These are phyloP conservation scores for Meloidogyne chitwoodi DNA, from an alignment of 1,140 invertebrate species.

Conservation along the genomic window DNA sequence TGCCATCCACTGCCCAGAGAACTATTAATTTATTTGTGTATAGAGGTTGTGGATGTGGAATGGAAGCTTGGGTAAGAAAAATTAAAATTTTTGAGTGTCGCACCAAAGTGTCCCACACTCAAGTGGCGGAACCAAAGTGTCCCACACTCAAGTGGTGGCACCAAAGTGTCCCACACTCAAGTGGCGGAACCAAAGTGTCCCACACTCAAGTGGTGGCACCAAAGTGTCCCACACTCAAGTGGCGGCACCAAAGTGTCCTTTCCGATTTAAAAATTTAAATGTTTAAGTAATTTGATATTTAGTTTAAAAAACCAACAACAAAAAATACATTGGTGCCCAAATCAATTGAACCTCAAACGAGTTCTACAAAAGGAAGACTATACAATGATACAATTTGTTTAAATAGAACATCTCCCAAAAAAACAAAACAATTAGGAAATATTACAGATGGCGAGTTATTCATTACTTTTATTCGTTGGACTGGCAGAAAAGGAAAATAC, in stretches of 20 bases:
- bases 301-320: neutral
- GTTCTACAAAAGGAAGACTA: neutral
- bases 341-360: neutral
- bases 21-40: neutral
- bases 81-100: no score
- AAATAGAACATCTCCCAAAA: neutral
- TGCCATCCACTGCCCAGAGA: neutral
- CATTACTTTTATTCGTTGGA: neutral
- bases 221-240: no score
- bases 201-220: no score
- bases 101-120: no score
- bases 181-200: no score
- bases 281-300: no score
- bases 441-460: neutral
- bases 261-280: no score
- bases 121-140: no score
- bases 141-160: no score
- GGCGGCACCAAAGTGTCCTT: no score
- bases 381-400: neutral
- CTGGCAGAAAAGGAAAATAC: neutral
- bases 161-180: no score
- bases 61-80: constrained; percentile 7
- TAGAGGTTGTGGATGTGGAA: neutral
- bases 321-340: neutral
- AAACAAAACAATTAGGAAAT: neutral